These are phyloP conservation scores for Trissolcus brochymenae DNA, from an alignment of 2,888 invertebrate species.

Conservation along the genomic window DNA sequence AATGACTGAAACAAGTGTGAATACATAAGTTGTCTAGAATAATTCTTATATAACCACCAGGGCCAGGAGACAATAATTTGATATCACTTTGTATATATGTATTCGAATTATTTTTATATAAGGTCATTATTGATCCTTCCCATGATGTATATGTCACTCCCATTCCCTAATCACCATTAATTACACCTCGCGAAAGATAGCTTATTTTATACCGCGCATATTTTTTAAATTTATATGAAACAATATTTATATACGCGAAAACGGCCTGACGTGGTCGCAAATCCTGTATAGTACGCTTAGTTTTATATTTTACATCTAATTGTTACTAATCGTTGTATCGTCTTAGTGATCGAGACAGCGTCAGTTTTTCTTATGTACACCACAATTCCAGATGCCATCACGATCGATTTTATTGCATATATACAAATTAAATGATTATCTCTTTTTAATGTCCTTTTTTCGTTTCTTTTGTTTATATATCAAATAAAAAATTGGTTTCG, in stretches of 20 bases:
- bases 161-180: conserved; percentile 44
- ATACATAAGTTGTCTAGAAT: conserved; percentile 40
- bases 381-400: conserved; percentile 12
- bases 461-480: not conserved
- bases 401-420: conserved; percentile 9
- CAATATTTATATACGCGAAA: conserved; percentile 51
- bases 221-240: conserved; percentile 46
- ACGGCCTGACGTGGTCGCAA: conserved; percentile 46
- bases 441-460: conserved; percentile 5
- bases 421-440: conserved; percentile 14
- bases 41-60: conserved; percentile 15
- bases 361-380: conserved; percentile 15
- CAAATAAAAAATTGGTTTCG: no score
- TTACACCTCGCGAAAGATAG: conserved; percentile 56
- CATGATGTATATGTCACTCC: conserved; percentile 53
- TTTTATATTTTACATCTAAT: conserved; percentile 49
- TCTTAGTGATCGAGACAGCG: conserved; percentile 19
- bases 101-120: conserved; percentile 47
- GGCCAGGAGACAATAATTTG: conserved; percentile 3
- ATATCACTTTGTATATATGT: conserved; percentile 43
- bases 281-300: conserved; percentile 57
- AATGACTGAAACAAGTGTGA: conserved; percentile 46
- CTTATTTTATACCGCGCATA: conserved; percentile 51
- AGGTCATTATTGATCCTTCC: conserved; percentile 24
- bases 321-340: conserved; percentile 51